These are phyloP conservation scores for Cossypha polioptera DNA, from an alignment of 2,797 vertebrate genomes.

Conservation along the genomic window DNA sequence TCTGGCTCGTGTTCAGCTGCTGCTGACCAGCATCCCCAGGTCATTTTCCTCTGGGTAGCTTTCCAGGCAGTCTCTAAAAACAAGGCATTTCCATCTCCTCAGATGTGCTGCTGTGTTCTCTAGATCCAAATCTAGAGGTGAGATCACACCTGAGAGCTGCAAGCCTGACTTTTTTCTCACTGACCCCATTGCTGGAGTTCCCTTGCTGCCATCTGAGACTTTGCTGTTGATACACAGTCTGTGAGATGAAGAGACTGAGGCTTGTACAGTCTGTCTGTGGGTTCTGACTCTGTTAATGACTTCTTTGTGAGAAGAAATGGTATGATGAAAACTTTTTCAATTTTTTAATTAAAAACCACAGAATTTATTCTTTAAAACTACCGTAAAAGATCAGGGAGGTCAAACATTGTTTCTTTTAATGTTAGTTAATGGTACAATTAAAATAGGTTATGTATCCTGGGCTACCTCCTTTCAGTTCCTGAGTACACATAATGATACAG, in stretches of 20 bases:
- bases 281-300: background rate
- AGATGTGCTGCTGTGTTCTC: background rate
- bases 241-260: background rate
- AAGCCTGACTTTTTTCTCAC: background rate
- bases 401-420: background rate
- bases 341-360: background rate
- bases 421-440: background rate
- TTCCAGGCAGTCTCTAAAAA: background rate
- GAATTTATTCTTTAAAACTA: background rate
- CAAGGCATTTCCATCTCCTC: background rate
- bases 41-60: background rate
- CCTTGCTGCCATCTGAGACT: background rate
- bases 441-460: background rate
- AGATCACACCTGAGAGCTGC: background rate
- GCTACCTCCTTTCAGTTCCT: background rate
- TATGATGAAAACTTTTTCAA: background rate
- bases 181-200: background rate
- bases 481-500: background rate
- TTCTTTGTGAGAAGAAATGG: background rate
- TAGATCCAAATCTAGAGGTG: background rate
- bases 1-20: background rate
- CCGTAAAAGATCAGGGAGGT: background rate
- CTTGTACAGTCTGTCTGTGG: background rate
- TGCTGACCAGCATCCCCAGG: accelerated
- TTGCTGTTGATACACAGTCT: background rate